phyloP scores from a whole-genome alignment of 2,888 invertebrate species.

The Elysia crispata region DNA sequence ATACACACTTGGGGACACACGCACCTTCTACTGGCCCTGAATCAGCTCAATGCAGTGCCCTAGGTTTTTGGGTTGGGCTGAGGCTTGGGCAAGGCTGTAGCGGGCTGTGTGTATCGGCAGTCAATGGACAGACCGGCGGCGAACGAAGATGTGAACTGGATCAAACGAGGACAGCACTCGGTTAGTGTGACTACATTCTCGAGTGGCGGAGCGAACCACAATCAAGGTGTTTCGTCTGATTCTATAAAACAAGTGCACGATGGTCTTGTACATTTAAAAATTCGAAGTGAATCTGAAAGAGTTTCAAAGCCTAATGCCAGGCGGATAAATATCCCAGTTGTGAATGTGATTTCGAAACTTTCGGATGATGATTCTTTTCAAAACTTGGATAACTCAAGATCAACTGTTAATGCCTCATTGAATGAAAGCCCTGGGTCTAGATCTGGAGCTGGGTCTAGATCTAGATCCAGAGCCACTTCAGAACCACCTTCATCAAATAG shows the following conservation, averaged over 20 bases:
- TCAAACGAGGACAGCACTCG: not conserved
- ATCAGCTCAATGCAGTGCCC: not conserved
- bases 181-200: not conserved
- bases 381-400: too few relatives aligned
- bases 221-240: not conserved
- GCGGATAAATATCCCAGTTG: too few relatives aligned
- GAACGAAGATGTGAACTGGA: conserved; percentile 1
- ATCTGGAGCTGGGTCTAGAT: too few relatives aligned
- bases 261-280: not conserved
- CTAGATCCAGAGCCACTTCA: too few relatives aligned
- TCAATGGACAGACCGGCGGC: conserved; percentile 2
- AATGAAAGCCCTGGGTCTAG: too few relatives aligned
- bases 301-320: not conserved
- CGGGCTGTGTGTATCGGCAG: not conserved
- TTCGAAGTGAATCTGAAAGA: not conserved
- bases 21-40: not conserved
- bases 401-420: too few relatives aligned
- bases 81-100: not conserved
- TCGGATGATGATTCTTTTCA: conserved; percentile 15
- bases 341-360: conserved; percentile 35
- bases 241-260: not conserved
- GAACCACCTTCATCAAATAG: too few relatives aligned
- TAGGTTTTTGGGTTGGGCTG: not conserved
- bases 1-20: conserved; percentile 1
- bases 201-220: not conserved